Conservation (phyloP, 37 sponge, comb jelly and placozoan species). For the Cliona cf. orientalis region DNA sequence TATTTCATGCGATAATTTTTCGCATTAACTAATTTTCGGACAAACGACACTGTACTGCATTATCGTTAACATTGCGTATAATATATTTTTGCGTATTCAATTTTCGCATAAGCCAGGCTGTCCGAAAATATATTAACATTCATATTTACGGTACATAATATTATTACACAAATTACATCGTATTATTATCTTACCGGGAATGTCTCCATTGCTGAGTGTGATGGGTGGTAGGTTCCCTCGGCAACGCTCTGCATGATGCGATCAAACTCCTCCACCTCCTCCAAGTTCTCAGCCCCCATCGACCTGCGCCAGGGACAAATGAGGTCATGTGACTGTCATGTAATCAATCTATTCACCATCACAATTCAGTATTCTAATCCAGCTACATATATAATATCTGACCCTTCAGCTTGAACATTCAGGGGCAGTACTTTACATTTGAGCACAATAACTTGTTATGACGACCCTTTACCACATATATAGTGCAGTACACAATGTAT, state of each 20-base stretch:
- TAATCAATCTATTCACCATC: background rate
- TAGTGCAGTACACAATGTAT: background rate
- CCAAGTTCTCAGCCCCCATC: constrained; percentile 34
- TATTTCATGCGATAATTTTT: no score
- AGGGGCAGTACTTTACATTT: background rate
- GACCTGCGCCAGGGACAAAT: background rate
- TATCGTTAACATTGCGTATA: no score
- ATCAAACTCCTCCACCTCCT: constrained; percentile 30
- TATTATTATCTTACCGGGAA: constrained; percentile 42
- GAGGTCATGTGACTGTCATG: no score
- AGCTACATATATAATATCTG: background rate
- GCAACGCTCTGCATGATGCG: constrained; percentile 33
- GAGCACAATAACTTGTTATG: no score
- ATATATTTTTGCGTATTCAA: no score
- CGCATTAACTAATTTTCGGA: no score
- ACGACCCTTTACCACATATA: no score
- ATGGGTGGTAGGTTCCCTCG: constrained; percentile 5
- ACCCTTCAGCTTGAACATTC: background rate
- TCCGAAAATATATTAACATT: no score
- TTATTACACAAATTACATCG: no score
- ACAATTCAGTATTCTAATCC: background rate
- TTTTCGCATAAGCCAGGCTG: no score
- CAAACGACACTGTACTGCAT: no score
- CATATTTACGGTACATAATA: no score
- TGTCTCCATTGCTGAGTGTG: constrained; percentile 21